These are phyloP conservation scores for Cygnus atratus DNA, from an alignment of 2,113 vertebrate species.

Conservation along the genomic window DNA sequence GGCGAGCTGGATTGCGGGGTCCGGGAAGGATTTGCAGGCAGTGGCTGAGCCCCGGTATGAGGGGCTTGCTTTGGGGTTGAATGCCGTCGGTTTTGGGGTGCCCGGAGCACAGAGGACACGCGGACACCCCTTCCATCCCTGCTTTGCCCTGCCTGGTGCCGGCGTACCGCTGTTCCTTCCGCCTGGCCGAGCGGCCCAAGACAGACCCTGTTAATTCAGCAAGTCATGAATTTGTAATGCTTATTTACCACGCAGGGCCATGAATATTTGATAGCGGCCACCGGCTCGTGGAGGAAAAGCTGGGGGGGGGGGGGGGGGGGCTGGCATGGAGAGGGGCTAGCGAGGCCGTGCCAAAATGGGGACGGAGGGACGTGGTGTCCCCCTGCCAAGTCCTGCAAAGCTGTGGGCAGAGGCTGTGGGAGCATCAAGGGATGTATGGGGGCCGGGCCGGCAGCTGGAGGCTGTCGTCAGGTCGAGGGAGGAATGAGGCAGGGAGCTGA, in stretches of 20 bases:
- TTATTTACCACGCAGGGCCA: constrained; percentile 37
- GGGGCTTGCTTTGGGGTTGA: neutral
- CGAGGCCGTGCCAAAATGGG: fast-evolving
- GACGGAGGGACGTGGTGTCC: neutral
- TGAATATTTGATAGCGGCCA: constrained; percentile 50
- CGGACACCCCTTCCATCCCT: neutral
- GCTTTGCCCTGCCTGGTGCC: neutral
- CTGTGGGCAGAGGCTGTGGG: neutral
- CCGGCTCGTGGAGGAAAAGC: neutral
- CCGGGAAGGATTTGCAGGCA: neutral
- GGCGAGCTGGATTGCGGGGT: neutral
- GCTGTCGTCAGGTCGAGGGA: neutral
- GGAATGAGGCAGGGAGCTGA: neutral
- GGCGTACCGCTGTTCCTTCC: neutral
- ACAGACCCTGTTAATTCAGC: constrained; percentile 30
- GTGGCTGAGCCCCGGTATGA: neutral
- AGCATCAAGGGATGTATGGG: neutral
- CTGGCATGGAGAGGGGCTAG: neutral
- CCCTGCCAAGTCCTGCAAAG: neutral
- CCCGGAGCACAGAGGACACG: neutral
- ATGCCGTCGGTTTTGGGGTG: fast-evolving
- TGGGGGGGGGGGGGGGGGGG: neutral
- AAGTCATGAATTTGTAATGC: constrained; percentile 66
- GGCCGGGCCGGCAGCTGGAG: constrained; percentile 9
- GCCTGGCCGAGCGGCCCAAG: neutral